Percentiles rank a stretch among this genome's conserved stretches.
Evolutionary conservation across 1,140 invertebrate species (phyloP).

Genomic region (Uloborus diversus): DNA sequence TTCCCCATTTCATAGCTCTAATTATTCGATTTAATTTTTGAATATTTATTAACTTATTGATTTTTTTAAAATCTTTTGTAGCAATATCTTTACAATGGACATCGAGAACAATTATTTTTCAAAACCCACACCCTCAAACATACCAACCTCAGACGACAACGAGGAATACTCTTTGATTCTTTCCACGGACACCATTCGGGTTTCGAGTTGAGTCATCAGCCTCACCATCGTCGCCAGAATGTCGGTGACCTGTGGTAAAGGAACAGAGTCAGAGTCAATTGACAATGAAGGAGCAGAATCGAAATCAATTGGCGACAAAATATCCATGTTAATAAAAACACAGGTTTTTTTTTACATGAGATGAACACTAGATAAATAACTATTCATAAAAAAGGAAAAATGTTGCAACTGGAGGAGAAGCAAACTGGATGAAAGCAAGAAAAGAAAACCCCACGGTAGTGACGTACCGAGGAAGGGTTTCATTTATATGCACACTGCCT

Average conservation of each 20-base stretch:
- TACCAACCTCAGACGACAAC: conserved; percentile 52
- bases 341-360: neutral
- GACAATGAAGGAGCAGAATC: conserved; percentile 56
- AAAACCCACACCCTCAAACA: too few species aligned
- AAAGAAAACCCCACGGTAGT: too few species aligned
- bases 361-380: neutral
- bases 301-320: conserved; percentile 49
- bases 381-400: neutral
- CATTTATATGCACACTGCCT: too few species aligned
- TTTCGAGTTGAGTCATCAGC: conserved; percentile 55
- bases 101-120: too few species aligned
- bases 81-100: too few species aligned
- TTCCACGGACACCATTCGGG: conserved; percentile 59
- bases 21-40: too few species aligned
- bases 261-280: conserved; percentile 43
- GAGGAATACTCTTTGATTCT: conserved; percentile 59
- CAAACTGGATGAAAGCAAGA: too few species aligned
- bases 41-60: too few species aligned
- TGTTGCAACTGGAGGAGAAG: too few species aligned
- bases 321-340: conserved; percentile 62
- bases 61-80: too few species aligned
- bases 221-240: conserved; percentile 54
- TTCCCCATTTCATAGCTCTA: too few species aligned
- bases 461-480: too few species aligned
- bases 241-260: conserved; percentile 32